Conservation (phyloP, 2,888 invertebrate genomes). For the Oligia strigilis region DNA sequence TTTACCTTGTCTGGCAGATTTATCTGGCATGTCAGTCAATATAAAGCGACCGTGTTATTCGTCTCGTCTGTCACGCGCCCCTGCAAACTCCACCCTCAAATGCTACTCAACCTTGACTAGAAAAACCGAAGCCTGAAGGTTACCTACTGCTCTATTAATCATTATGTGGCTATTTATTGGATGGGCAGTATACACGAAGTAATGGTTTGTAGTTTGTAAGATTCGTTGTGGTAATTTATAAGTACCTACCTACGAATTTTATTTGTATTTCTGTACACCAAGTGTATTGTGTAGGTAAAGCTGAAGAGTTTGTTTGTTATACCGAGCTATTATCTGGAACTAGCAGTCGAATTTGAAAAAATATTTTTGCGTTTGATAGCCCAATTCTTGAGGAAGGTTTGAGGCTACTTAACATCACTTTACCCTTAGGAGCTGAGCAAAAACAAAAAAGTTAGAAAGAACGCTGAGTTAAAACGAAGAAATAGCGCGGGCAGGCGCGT, state of each 20-base stretch:
- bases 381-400: no score
- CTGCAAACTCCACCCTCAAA: constrained; percentile 43
- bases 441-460: no score
- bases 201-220: constrained; percentile 20
- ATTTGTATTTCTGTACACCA: neutral
- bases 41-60: constrained; percentile 55
- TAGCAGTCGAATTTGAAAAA: no score
- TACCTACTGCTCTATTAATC: constrained; percentile 55
- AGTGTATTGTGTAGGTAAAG: neutral
- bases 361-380: no score
- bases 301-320: no score
- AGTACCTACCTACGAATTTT: neutral
- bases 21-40: constrained; percentile 60
- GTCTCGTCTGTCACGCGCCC: constrained; percentile 52
- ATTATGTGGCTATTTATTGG: constrained; percentile 46
- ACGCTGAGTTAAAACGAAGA: no score
- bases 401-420: no score
- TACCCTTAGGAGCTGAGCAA: no score
- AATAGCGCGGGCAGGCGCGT: no score
- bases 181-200: constrained; percentile 19
- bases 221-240: constrained; percentile 17
- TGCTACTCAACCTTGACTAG: constrained; percentile 52
- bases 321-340: no score
- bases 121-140: constrained; percentile 51
- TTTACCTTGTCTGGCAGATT: constrained; percentile 50